phyloP scores from a whole-genome alignment of 53 echinoderm and acorn worm genomes.

The Luidia sarsii region DNA sequence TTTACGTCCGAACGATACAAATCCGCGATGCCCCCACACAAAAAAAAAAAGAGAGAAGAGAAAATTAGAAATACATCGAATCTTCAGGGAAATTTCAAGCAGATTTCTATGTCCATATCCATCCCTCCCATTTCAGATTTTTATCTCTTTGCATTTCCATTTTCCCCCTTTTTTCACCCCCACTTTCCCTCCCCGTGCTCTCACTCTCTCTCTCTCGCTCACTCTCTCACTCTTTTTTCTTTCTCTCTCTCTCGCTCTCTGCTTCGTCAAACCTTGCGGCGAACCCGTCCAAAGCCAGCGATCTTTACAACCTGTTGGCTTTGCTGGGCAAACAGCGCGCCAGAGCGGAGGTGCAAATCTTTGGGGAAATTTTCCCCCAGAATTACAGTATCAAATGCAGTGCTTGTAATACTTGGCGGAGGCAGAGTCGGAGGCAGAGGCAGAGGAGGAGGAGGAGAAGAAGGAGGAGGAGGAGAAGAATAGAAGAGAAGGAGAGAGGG shows the following conservation, averaged over 20 bases:
- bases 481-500: too few relatives aligned
- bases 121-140: neutral
- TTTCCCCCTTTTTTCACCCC: conserved; percentile 22
- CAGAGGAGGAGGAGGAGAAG: too few relatives aligned
- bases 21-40: neutral
- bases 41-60: neutral
- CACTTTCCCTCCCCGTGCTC: neutral
- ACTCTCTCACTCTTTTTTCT: neutral
- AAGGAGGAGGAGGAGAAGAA: too few relatives aligned
- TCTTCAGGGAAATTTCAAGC: conserved; percentile 26
- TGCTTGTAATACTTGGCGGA: neutral
- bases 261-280: neutral
- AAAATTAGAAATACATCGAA: conserved; percentile 1
- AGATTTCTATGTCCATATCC: neutral
- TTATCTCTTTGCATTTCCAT: neutral
- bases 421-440: too few relatives aligned
- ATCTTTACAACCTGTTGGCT: neutral
- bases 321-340: neutral
- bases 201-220: neutral
- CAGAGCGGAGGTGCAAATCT: neutral
- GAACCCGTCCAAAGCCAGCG: neutral
- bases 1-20: too few relatives aligned
- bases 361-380: conserved; percentile 38
- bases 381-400: conserved; percentile 25
- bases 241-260: neutral